Evolutionary conservation across 2,888 invertebrate genomes (phyloP), one percentile per base, ranked within the genome.

Genomic region (Thelaira solivaga): DNA sequence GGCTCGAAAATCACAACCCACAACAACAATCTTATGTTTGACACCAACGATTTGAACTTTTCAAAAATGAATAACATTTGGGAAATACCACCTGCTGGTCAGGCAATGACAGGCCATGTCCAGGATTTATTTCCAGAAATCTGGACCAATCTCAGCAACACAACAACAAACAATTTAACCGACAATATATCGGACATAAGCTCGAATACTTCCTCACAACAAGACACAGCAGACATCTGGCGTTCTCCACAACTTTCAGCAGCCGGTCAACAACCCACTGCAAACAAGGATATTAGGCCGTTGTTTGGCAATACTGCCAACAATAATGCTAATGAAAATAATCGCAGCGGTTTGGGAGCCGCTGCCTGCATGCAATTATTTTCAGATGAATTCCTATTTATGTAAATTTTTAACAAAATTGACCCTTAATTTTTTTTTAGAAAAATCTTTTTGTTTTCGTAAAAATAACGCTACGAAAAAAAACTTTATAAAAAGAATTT

Each of bases 351-450:
- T 4, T 55, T 78, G 47, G 82, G 81, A 24, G 82, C 81, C 49
- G 82, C 79, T 65, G 88, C 90, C 88, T 87, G 90, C 90, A 89
- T 92, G 84, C 92, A 92, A 87, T 90, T 92, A 77, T 91, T 92
- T 87, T 92, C 92, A 76, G 92, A 91, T 86, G 91, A 92, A 85
- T 92, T 92, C 88, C 90, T 91, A 78, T 74, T 78, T 74, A 71
- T 78, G 78, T 82, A 90, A 92, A 86, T 92, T 92, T 87, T 26
- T 34, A 29, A 43, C 2, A 61, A 71, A 43, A 53, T 36, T 29
- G 29, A 10, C 18, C 0, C 13, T 16, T 55, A 91, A n/a, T 82
- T 72, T 68, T 80, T 73, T 61, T 76, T 76, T 73, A 75, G 75
- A 76, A 61, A 80, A 76, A 76, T 75, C 80, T 81, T 74, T 36